These are phyloP conservation scores for Camponotus floridanus DNA, from an alignment of 1,140 invertebrate species.

Conservation along the genomic window DNA sequence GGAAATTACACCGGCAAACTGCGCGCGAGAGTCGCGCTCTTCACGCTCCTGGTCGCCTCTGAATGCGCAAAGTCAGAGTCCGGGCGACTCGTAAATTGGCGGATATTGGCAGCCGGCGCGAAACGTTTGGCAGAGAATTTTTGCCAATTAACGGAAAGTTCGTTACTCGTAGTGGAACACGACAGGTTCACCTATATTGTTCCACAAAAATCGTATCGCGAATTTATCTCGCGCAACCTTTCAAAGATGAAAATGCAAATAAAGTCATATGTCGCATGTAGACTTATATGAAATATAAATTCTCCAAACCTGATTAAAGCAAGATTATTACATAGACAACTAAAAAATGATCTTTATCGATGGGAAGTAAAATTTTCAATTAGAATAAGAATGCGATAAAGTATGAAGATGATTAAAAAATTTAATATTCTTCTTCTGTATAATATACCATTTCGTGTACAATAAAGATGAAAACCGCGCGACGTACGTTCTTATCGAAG, in stretches of 20 bases:
- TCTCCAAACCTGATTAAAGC: background rate
- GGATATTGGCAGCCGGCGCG: slow-evolving; percentile 71
- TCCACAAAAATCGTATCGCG: background rate
- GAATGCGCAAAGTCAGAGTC: slow-evolving; percentile 38
- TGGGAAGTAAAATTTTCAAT: background rate
- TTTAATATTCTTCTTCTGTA: no score
- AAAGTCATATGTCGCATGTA: no score
- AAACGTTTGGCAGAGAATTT: slow-evolving; percentile 56
- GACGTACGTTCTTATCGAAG: background rate
- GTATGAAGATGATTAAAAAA: no score
- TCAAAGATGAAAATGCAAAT: slow-evolving; percentile 10
- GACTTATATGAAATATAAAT: background rate
- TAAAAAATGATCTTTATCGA: background rate
- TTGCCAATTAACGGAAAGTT: slow-evolving; percentile 34
- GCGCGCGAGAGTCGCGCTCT: slow-evolving; percentile 29
- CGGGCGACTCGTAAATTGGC: slow-evolving; percentile 62
- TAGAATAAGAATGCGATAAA: background rate
- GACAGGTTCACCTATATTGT: background rate
- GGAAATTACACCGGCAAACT: slow-evolving; percentile 76
- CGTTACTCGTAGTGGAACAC: slow-evolving; percentile 24
- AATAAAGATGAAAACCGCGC: background rate
- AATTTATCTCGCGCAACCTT: slow-evolving; percentile 4
- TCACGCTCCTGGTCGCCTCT: slow-evolving; percentile 8
- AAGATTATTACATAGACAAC: background rate
- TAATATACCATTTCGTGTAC: no score